Evolutionary conservation across 2,888 invertebrate genomes (phyloP), one percentile per base, ranked within the genome.

Genomic region (Xanthia togata): DNA sequence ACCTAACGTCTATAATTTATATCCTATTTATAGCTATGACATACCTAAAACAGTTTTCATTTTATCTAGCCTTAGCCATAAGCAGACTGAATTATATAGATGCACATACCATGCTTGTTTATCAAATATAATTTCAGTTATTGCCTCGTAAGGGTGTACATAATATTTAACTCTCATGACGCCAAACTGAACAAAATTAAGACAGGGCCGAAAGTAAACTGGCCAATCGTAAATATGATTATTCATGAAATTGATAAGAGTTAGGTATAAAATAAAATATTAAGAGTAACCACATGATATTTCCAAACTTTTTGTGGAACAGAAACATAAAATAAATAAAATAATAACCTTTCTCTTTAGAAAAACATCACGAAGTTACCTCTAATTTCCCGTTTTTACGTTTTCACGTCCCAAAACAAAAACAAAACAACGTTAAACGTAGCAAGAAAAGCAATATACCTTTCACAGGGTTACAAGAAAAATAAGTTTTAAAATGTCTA

Each of bases 401-500:
- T 31, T 60, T 35, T 14, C 4, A 23, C 12, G 6, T 31, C 35
- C n/a, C 23, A 44, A 70, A 69, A 26, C 23, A 41, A 53, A 64
- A 60, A 60, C 26, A 68, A 64, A 57, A 53, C 41, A 60, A 26
- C 17, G 47, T 17, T 50, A 50, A 44, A 31, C 44, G 68, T 55
- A 65, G 8, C 59, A 55, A 69, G 63, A 69, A 69, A 80, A 84
- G 23, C 70, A 62, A 68, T 73, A 73, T 72, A 81, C 60, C 84
- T 77, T 72, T 79, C 72, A 82, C 74, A 75, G 64, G 23, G 62
- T 71, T 70, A 78, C 72, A 73, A 81, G 59, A 87, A 83, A 86
- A 81, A 79, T 76, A 83, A 84, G 44, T 77, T 80, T 81, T 79
- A 83, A 88, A 86, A 86, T 81, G 86, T 88, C 83, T 82, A 87